Percentiles rank a stretch among this genome's conserved stretches.
These are phyloP conservation scores for Chelonus insularis DNA, from an alignment of 1,140 invertebrate genomes.

Conservation along the genomic window DNA sequence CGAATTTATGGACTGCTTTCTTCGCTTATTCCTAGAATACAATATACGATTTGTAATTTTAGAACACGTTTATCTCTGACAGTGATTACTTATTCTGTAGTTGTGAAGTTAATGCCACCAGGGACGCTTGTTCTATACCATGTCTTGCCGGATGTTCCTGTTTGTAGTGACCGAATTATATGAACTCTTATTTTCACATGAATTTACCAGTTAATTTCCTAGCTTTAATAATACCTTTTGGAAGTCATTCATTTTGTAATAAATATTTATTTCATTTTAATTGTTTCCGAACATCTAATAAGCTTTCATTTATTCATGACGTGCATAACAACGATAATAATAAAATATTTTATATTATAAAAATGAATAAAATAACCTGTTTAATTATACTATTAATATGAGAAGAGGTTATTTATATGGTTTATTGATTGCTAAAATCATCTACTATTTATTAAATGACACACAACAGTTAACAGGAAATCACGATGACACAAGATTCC, in stretches of 20 bases:
- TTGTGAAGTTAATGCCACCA: constrained; percentile 8
- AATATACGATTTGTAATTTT: neutral
- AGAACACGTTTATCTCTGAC: constrained; percentile 4
- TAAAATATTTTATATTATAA: too few species aligned
- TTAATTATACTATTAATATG: neutral
- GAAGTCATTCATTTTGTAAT: too few species aligned
- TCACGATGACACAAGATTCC: too few species aligned
- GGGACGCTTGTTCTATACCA: constrained; percentile 5
- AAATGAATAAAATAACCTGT: too few species aligned
- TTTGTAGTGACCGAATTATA: constrained; percentile 1
- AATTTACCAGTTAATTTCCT: neutral
- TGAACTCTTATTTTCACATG: neutral
- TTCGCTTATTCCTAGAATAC: neutral
- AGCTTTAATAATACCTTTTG: neutral
- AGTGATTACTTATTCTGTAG: neutral
- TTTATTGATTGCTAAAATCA: neutral
- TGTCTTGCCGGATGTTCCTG: constrained; percentile 8
- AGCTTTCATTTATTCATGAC: too few species aligned
- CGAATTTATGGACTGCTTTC: neutral
- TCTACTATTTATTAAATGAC: neutral
- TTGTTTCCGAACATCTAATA: too few species aligned
- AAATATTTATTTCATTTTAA: too few species aligned
- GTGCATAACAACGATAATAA: too few species aligned
- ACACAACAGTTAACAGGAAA: neutral
- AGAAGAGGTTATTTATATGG: neutral